Evolutionary conservation across 92 coral and sea anemone genomes (phyloP).

Genomic region (Zoanthus gigantus): DNA sequence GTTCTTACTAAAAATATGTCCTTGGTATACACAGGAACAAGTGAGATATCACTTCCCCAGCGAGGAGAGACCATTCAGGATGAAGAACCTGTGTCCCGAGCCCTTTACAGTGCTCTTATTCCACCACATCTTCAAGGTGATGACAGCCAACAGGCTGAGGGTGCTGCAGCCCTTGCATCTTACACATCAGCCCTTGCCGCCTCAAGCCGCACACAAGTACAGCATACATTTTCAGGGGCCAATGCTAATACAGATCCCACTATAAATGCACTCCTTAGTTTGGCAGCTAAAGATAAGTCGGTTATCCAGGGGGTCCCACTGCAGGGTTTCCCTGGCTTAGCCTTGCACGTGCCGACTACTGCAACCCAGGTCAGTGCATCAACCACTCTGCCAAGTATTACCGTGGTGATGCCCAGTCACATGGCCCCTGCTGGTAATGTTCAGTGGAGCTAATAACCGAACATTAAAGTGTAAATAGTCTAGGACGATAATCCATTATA

Average conservation of each 20-base stretch:
- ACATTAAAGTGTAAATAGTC: no score
- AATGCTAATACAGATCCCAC: slow-evolving; percentile 94
- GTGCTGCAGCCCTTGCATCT: slow-evolving; percentile 69
- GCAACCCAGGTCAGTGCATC: slow-evolving; percentile 64
- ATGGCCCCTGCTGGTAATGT: slow-evolving; percentile 75
- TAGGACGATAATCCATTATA: no score
- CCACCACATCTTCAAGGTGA: slow-evolving; percentile 84
- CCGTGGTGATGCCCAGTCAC: slow-evolving; percentile 91
- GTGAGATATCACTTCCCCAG: slow-evolving; percentile 55
- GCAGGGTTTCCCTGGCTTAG: slow-evolving; percentile 72
- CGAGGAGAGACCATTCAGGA: slow-evolving; percentile 63
- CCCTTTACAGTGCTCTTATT: slow-evolving; percentile 85
- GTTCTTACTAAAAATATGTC: neutral
- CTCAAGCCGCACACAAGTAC: slow-evolving; percentile 53
- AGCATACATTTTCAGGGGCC: slow-evolving; percentile 61
- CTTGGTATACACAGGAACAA: slow-evolving; percentile 1
- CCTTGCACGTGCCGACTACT: slow-evolving; percentile 58
- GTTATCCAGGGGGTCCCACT: slow-evolving; percentile 70
- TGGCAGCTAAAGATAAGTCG: slow-evolving; percentile 90
- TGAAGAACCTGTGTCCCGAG: slow-evolving; percentile 85
- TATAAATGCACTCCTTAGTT: slow-evolving; percentile 90
- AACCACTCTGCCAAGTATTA: slow-evolving; percentile 75
- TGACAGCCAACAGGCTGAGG: slow-evolving; percentile 68
- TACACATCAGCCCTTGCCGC: slow-evolving; percentile 66
- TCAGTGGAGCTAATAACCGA: slow-evolving; percentile 29